Percentiles rank a stretch among this genome's conserved stretches.
Conservation (phyloP, 2,113 vertebrate species). For the Cochlearius cochlearius region DNA sequence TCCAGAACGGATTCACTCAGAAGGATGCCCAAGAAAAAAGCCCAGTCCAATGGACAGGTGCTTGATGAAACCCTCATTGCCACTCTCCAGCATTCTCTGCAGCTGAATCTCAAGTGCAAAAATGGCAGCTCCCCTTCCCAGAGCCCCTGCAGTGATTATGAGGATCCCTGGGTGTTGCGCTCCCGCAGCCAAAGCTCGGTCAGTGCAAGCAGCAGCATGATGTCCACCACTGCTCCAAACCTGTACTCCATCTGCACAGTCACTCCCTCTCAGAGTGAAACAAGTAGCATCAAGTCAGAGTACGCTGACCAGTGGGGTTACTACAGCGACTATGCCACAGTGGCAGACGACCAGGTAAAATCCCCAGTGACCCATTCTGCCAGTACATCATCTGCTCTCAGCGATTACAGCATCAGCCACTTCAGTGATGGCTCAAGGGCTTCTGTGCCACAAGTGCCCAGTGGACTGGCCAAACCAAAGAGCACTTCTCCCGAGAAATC, state of each 20-base stretch:
- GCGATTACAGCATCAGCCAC: conserved; percentile 68
- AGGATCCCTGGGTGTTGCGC: conserved; percentile 91
- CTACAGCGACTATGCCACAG: conserved; percentile 81
- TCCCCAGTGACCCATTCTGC: conserved; percentile 57
- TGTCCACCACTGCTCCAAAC: conserved; percentile 80
- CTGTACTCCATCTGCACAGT: conserved; percentile 86
- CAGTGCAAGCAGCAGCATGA: conserved; percentile 84
- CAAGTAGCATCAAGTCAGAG: conserved; percentile 92
- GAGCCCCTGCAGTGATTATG: conserved; percentile 92
- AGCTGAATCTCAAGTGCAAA: conserved; percentile 83
- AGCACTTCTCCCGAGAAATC: conserved; percentile 87
- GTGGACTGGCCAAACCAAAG: conserved; percentile 77
- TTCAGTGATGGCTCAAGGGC: conserved; percentile 64
- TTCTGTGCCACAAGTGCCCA: conserved; percentile 60
- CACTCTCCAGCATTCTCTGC: conserved; percentile 90
- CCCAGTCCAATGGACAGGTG: conserved; percentile 72
- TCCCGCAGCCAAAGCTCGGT: conserved; percentile 91
- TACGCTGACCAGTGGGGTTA: conserved; percentile 94
- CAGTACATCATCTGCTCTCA: conserved; percentile 40
- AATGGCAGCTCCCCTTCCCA: conserved; percentile 87
- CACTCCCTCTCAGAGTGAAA: conserved; percentile 92
- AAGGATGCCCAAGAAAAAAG: conserved; percentile 80
- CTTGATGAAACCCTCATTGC: conserved; percentile 92
- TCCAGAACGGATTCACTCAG: conserved; percentile 92
- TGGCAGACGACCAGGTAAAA: conserved; percentile 74